phyloP scores from a whole-genome alignment of 1,140 invertebrate species.

The Archegozetes longisetosus region DNA sequence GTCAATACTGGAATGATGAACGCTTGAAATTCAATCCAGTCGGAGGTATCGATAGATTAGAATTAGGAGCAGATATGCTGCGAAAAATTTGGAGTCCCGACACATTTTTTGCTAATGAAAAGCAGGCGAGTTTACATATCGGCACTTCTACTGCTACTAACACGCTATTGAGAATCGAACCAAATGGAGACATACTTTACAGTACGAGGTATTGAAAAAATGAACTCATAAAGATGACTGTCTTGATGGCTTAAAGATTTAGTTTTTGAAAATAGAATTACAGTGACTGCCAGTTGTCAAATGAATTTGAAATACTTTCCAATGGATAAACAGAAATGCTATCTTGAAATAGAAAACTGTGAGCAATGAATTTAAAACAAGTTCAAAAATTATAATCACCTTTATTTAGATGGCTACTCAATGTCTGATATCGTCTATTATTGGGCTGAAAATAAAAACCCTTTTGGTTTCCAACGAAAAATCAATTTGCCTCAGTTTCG shows the following conservation, averaged over 20 bases:
- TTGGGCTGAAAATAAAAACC: not conserved
- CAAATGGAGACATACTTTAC: not conserved
- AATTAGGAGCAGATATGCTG: not conserved
- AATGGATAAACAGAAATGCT: not conserved
- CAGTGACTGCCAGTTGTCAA: not conserved
- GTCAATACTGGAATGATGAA: not conserved
- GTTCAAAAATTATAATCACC: not conserved
- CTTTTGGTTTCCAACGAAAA: not conserved
- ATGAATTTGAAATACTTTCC: slow-evolving; percentile 6
- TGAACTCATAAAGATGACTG: too few relatives aligned
- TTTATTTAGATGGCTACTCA: not conserved
- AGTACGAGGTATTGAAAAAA: too few relatives aligned
- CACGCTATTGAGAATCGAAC: not conserved
- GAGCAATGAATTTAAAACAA: not conserved
- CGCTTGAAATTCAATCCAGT: not conserved
- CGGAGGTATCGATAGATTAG: not conserved
- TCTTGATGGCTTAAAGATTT: too few relatives aligned
- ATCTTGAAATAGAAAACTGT: not conserved
- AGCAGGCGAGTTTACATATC: not conserved
- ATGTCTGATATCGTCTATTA: not conserved
- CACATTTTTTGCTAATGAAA: not conserved
- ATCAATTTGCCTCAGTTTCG: not conserved
- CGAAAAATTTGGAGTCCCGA: not conserved
- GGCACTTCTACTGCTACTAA: not conserved
- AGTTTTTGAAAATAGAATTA: too few relatives aligned